Conservation (phyloP, 2,888 invertebrate genomes). For the Eulithis testata region DNA sequence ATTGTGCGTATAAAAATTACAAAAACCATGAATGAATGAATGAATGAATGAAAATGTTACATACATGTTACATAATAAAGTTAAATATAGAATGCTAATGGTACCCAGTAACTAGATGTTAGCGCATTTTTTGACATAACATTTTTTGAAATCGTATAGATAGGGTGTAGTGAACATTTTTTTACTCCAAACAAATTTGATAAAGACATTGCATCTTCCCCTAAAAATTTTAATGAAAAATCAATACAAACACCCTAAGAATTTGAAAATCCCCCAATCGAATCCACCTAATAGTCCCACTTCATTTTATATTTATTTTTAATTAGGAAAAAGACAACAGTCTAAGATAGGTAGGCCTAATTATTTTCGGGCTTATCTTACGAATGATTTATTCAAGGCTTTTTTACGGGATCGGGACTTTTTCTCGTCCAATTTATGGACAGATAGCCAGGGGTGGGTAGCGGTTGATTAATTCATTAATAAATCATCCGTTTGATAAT, state of each 20-base stretch:
- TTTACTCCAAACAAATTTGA: not conserved
- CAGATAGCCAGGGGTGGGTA: slow-evolving; percentile 55
- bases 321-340: slow-evolving; percentile 74
- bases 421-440: slow-evolving; percentile 60
- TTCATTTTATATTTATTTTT: slow-evolving; percentile 82
- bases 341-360: slow-evolving; percentile 61
- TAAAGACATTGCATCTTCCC: slow-evolving; percentile 36
- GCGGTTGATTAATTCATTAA: slow-evolving; percentile 63
- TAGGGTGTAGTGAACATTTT: no score
- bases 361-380: slow-evolving; percentile 79
- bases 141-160: no score
- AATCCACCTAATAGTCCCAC: slow-evolving; percentile 59
- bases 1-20: no score
- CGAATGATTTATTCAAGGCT: slow-evolving; percentile 73
- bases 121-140: no score
- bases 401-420: slow-evolving; percentile 50
- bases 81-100: no score
- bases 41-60: no score
- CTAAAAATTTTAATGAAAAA: slow-evolving; percentile 66
- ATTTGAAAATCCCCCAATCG: slow-evolving; percentile 44
- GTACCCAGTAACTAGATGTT: no score
- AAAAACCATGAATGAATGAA: no score
- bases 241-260: slow-evolving; percentile 52
- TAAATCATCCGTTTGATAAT: slow-evolving; percentile 52
- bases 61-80: no score